Percentiles rank a stretch among this genome's conserved stretches.
Evolutionary conservation across 1,140 invertebrate genomes (phyloP).

Genomic region (Conus betulinus): DNA sequence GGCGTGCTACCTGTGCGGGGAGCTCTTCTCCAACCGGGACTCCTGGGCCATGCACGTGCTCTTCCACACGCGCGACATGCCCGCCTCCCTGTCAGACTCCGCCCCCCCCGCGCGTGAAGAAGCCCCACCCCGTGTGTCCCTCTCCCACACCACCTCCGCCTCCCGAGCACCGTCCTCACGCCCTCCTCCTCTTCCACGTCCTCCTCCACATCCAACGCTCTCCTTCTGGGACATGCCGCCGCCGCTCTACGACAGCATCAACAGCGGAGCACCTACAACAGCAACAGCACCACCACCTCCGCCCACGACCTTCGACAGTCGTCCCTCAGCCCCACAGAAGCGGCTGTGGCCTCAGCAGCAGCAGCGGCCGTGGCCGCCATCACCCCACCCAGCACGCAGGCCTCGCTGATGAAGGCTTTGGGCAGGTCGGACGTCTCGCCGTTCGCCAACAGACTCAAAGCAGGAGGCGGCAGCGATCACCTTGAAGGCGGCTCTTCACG

Average conservation of each 20-base stretch:
- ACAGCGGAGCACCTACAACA: conserved; percentile 8
- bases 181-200: neutral
- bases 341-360: conserved; percentile 1
- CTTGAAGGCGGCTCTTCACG: neutral
- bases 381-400: neutral
- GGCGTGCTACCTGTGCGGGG: conserved; percentile 56
- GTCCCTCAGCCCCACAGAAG: neutral
- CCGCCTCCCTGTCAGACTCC: neutral
- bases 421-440: neutral
- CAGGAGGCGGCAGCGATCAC: neutral
- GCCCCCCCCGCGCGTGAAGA: neutral
- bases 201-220: neutral
- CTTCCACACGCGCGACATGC: conserved; percentile 51
- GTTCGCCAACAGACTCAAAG: neutral
- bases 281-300: neutral
- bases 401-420: too few species aligned
- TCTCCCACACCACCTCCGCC: neutral
- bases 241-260: neutral
- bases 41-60: conserved; percentile 69
- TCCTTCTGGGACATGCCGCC: neutral
- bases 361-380: conserved; percentile 20
- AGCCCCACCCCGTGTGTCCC: neutral
- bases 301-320: neutral
- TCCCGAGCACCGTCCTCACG: neutral
- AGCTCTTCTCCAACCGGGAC: conserved; percentile 57